Conservation (phyloP, 2,797 vertebrate genomes). For the Heterohyrax brucei region DNA sequence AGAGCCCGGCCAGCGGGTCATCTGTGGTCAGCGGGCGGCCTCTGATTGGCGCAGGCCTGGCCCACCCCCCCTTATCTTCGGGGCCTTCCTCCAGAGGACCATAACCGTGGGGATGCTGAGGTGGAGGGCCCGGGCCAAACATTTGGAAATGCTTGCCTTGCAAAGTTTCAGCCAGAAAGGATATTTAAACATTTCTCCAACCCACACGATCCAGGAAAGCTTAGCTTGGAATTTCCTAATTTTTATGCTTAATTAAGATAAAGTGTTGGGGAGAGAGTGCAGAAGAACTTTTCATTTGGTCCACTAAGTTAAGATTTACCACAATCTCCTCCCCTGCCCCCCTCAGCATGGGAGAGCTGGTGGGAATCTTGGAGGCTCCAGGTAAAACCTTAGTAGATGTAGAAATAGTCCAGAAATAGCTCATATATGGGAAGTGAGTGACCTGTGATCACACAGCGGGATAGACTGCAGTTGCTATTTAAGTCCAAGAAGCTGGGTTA, state of each 20-base stretch:
- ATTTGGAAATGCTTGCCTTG: slow-evolving; percentile 86
- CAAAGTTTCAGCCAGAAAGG: slow-evolving; percentile 78
- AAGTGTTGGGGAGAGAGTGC: slow-evolving; percentile 5
- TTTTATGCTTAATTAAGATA: slow-evolving; percentile 85
- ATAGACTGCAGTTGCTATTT: not conserved
- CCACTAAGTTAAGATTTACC: not conserved
- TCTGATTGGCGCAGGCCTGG: slow-evolving; percentile 43
- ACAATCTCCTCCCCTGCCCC: not conserved
- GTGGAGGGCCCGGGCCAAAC: slow-evolving; percentile 74
- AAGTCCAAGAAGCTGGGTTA: no score
- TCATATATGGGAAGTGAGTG: not conserved
- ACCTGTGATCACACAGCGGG: not conserved
- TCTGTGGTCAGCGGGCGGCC: slow-evolving; percentile 25
- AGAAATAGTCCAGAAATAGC: not conserved
- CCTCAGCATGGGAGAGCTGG: not conserved
- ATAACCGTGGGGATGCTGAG: not conserved
- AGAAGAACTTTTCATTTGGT: not conserved
- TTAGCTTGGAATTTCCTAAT: slow-evolving; percentile 81
- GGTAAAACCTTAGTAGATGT: rapidly evolving
- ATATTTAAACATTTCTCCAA: slow-evolving; percentile 76
- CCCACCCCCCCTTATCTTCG: slow-evolving; percentile 75
- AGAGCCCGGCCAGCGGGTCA: slow-evolving; percentile 77
- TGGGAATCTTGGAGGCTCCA: not conserved
- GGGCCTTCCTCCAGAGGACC: slow-evolving; percentile 66
- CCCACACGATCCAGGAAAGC: slow-evolving; percentile 77